Evolutionary conservation across 2,797 vertebrate species (phyloP).

Genomic region (Mionectes olivaceus): DNA sequence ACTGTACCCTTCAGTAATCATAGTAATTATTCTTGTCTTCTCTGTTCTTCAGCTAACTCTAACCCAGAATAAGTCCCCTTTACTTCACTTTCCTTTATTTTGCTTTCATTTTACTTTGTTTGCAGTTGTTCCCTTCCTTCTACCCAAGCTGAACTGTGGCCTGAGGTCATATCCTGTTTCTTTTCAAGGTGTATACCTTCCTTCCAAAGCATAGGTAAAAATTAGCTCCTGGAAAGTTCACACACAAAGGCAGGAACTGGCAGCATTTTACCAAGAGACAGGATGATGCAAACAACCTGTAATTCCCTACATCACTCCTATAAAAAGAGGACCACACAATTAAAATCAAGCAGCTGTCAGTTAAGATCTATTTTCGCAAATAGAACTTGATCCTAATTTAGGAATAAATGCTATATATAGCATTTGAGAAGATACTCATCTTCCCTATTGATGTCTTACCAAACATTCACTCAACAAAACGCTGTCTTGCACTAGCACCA

Average conservation of each 20-base stretch:
- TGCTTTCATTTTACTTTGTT: not conserved
- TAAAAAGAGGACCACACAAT: constrained; percentile 50
- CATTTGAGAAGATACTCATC: constrained; percentile 62
- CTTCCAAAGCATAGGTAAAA: constrained; percentile 22
- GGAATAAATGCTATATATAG: constrained; percentile 60
- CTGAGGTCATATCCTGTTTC: not conserved
- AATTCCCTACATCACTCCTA: constrained; percentile 41
- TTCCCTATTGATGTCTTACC: constrained; percentile 55
- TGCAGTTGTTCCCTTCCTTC: not conserved
- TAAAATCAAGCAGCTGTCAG: constrained; percentile 63
- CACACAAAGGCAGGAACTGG: not conserved
- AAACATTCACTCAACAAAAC: constrained; percentile 44
- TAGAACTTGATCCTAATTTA: constrained; percentile 62
- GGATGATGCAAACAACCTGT: constrained; percentile 47
- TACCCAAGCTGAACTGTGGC: not conserved
- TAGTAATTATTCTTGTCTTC: not conserved
- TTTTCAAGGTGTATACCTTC: not conserved
- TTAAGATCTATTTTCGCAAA: constrained; percentile 55
- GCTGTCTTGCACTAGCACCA: constrained; percentile 61
- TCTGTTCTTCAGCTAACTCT: not conserved
- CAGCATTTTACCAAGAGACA: not conserved
- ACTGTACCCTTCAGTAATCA: not conserved
- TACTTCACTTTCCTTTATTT: not conserved
- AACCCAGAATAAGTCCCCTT: not conserved
- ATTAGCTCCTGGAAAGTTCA: constrained; percentile 19